phyloP scores from a whole-genome alignment of 2,113 vertebrate species.

The Isurus oxyrinchus region DNA sequence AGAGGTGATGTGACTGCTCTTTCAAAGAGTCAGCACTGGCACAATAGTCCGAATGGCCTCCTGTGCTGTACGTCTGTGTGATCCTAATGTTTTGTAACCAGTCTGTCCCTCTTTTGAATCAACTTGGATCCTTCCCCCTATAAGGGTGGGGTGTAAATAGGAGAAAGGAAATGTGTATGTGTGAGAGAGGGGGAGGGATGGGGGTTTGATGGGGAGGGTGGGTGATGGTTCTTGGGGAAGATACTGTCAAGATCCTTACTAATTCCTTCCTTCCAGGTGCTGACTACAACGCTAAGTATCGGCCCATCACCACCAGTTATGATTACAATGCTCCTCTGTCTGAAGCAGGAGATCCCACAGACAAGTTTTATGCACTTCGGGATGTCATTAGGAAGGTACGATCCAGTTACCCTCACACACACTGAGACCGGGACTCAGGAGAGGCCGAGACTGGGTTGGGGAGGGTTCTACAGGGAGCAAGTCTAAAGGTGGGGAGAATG shows the following conservation, averaged over 20 bases:
- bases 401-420: not conserved
- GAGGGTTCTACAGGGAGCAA: too few relatives aligned
- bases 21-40: too few relatives aligned
- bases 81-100: too few relatives aligned
- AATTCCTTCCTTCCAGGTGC: conserved; percentile 64
- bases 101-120: too few relatives aligned
- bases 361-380: conserved; percentile 81
- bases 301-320: conserved; percentile 90
- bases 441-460: not conserved
- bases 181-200: not conserved
- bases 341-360: conserved; percentile 85
- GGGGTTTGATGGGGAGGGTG: not conserved
- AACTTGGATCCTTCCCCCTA: too few relatives aligned
- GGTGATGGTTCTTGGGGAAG: not conserved
- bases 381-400: conserved; percentile 72
- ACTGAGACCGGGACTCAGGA: conserved; percentile 1
- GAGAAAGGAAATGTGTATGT: not conserved
- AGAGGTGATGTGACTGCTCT: too few relatives aligned
- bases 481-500: too few relatives aligned
- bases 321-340: conserved; percentile 92
- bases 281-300: conserved; percentile 74
- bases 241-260: not conserved
- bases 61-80: too few relatives aligned
- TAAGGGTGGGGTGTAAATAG: not conserved
- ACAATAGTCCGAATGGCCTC: too few relatives aligned